A percentile compares a stretch with the other conserved stretches of the same genome.
These are phyloP conservation scores for Drosophila neutralis DNA, from an alignment of 2,888 invertebrate genomes.

Conservation along the genomic window DNA sequence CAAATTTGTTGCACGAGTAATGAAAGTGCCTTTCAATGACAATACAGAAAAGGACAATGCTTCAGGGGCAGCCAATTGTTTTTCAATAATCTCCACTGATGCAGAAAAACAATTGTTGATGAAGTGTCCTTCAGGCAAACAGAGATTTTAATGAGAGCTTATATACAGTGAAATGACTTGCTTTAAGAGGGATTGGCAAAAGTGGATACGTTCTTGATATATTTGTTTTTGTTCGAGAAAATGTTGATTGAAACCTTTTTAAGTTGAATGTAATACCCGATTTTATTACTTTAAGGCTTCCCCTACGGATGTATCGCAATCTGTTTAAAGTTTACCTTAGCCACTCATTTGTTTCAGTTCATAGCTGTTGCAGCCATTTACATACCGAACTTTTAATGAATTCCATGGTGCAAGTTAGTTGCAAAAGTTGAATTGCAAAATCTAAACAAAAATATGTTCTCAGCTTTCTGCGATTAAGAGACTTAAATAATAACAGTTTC, in stretches of 20 bases:
- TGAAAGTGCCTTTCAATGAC: conserved; percentile 35
- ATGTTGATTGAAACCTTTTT: background rate
- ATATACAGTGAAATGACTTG: background rate
- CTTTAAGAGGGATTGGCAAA: background rate
- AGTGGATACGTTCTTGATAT: too few relatives aligned
- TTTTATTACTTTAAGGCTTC: background rate
- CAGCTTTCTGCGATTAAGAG: conserved; percentile 6
- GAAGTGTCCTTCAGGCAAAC: background rate
- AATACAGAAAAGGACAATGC: conserved; percentile 11
- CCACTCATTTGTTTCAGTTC: background rate
- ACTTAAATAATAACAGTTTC: background rate
- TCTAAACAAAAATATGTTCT: background rate
- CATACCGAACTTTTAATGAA: conserved; percentile 14
- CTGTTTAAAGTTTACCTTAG: background rate
- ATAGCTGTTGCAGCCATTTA: background rate
- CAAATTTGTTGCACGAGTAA: conserved; percentile 38
- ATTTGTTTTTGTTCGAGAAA: background rate
- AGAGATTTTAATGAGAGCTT: background rate
- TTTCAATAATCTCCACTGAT: conserved; percentile 2
- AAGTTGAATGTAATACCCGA: background rate
- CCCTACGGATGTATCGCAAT: background rate
- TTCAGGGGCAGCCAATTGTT: conserved; percentile 21
- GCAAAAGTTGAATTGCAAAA: conserved; percentile 17
- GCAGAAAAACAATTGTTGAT: conserved; percentile 2
- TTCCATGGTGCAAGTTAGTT: conserved; percentile 5